A percentile compares a stretch with the other conserved stretches of the same genome.
phyloP scores from a whole-genome alignment of 2,113 vertebrate species.

The Meriones unguiculatus region DNA sequence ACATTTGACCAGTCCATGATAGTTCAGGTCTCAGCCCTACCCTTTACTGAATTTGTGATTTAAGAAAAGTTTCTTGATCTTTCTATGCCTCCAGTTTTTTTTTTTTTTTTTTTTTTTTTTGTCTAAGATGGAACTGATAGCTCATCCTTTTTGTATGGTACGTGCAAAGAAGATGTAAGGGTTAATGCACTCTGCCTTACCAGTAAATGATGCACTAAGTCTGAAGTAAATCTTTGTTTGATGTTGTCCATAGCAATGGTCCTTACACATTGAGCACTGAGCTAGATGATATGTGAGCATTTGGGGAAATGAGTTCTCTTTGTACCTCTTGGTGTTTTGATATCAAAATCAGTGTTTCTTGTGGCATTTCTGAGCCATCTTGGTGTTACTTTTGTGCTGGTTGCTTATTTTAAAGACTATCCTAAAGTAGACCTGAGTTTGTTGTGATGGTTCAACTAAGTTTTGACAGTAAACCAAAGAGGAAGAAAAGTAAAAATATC shows the following conservation, averaged over 20 bases:
- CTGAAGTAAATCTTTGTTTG: neutral
- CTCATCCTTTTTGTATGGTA: neutral
- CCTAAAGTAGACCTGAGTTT: slow-evolving; percentile 39
- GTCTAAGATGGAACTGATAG: neutral
- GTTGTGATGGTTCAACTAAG: neutral
- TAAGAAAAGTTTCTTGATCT: neutral
- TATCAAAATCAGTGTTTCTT: neutral
- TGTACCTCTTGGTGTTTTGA: neutral
- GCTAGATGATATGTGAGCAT: neutral
- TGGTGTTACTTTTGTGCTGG: neutral
- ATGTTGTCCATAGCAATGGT: neutral
- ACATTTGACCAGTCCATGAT: neutral
- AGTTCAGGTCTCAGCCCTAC: neutral
- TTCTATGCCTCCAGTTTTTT: too few species aligned
- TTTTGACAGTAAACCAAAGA: slow-evolving; percentile 57
- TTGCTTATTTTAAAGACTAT: slow-evolving; percentile 33
- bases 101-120: slow-evolving; percentile 4
- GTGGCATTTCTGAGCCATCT: neutral
- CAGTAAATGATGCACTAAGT: neutral
- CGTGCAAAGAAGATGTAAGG: neutral
- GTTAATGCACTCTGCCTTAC: neutral
- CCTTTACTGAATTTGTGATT: neutral
- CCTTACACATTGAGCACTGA: neutral
- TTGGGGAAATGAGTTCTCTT: neutral
- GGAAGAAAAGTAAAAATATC: slow-evolving; percentile 52